Evolutionary conservation across 2,113 vertebrate genomes (phyloP).

Genomic region (Brienomyrus brachyistius): DNA sequence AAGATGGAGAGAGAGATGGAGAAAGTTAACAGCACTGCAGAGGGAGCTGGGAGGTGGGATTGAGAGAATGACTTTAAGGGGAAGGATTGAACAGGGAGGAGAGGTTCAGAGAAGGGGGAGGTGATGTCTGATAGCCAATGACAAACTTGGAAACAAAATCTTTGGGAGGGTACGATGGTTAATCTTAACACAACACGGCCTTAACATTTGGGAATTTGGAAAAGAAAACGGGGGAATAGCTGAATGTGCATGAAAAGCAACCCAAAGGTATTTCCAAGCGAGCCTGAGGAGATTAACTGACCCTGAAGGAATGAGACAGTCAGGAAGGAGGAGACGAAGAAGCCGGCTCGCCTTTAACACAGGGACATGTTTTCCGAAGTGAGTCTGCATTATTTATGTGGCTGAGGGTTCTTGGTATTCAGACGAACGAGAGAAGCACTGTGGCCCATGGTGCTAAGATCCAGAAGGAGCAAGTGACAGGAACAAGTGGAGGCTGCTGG

Average conservation of each 20-base stretch:
- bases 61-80: not conserved
- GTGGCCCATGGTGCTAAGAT: conserved; percentile 20
- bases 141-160: not conserved
- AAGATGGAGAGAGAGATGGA: conserved; percentile 13
- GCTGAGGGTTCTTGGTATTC: not conserved
- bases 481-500: not conserved
- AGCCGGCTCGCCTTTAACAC: not conserved
- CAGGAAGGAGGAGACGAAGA: not conserved
- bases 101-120: not conserved
- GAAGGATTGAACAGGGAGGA: not conserved
- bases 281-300: not conserved
- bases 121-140: conserved; percentile 15
- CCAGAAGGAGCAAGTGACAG: not conserved
- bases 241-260: not conserved
- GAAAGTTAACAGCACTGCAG: not conserved
- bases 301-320: not conserved
- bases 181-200: conserved; percentile 13
- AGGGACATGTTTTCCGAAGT: not conserved
- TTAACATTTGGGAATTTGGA: conserved; percentile 3
- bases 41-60: not conserved
- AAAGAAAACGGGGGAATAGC: not conserved
- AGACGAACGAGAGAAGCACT: conserved; percentile 12
- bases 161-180: conserved; percentile 8
- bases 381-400: conserved; percentile 9
- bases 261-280: not conserved